Base-by-base conservation (phyloP, 2,797 vertebrate genomes). In the Thaleichthys pacificus region DNA sequence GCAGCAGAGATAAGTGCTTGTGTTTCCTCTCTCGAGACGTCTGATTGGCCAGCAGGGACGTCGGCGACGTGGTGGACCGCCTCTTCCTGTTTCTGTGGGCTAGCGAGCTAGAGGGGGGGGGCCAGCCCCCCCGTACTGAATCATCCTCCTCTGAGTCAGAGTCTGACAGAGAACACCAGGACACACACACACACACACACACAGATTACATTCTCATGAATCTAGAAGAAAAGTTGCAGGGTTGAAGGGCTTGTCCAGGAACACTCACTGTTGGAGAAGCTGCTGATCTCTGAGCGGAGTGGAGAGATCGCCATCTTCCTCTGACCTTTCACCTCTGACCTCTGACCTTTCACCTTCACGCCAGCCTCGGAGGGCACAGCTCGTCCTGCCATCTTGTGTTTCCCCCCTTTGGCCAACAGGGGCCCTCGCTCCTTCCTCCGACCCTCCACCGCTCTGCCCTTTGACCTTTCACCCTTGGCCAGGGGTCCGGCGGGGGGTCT, bases 231-330 rank as follows among this genome's bases (percentile, higher is more conserved):
- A 35, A 35, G 32, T 8, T 6, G 32, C 5, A 5, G 5, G 7
- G 2, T 35, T 35, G 32, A 35, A 35, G 32, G 3, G 32, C n/a
- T 17, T n/a, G n/a, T 56, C n/a, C 7, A 24, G n/a, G 21, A 22
- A 51, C 77, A 97, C 97, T 98, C 95, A 98, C 97, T 96, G 91
- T 97, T 98, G 60, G 96, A 97, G 87, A 95, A 97, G 93, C 96
- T 98, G 97, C 96, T 97, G 90, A 96, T 92, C 95, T 97, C 97
- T 54, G 96, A 96, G 86, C 96, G 91, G 86, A 93, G 82, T 17
- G 95, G 91, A 82, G 96, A 97, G 90, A 95, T 95, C 85, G 93
- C 83, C 72, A 89, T 72, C 90, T 97, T 97, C 92, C 94, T 91
- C 84, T 93, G 95, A 90, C 92, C 93, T 93, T 96, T 96, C 81